Evolutionary conservation across 2,113 vertebrate genomes (phyloP).

Genomic region (Arvicanthis niloticus): DNA sequence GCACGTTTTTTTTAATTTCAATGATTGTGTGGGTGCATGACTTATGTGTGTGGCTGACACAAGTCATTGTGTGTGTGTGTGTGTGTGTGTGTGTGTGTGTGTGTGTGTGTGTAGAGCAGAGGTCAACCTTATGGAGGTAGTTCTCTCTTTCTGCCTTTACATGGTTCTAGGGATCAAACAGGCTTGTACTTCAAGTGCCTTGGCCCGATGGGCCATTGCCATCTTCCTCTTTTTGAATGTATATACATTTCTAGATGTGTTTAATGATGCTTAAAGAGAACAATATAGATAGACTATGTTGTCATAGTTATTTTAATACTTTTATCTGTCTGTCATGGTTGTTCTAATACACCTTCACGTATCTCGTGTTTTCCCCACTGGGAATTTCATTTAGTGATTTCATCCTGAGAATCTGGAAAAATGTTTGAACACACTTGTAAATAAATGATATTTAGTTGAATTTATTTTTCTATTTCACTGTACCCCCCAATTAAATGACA

Average conservation of each 20-base stretch:
- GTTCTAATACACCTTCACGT: neutral
- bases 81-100: neutral
- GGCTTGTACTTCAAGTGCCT: neutral
- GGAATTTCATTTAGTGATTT: conserved; percentile 44
- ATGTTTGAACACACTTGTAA: neutral
- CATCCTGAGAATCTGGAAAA: conserved; percentile 20
- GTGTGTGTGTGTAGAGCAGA: neutral
- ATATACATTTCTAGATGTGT: neutral
- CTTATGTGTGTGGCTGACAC: neutral
- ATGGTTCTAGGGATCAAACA: neutral
- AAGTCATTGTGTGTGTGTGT: neutral
- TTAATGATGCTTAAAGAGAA: neutral
- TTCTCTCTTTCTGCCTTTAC: neutral
- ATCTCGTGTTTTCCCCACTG: conserved; percentile 20
- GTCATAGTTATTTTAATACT: conserved; percentile 11
- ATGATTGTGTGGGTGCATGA: neutral
- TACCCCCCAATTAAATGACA: neutral
- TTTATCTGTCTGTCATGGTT: conserved; percentile 1
- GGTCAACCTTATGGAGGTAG: neutral
- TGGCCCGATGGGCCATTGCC: too few species aligned
- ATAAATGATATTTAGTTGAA: conserved; percentile 1
- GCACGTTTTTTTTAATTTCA: neutral
- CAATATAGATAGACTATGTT: conserved; percentile 19
- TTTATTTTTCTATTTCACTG: conserved; percentile 20
- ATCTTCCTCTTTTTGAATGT: neutral